Evolutionary conservation across 2,888 invertebrate species (phyloP), one percentile per base, ranked within the genome.

Genomic region (Cosmopolites sordidus): DNA sequence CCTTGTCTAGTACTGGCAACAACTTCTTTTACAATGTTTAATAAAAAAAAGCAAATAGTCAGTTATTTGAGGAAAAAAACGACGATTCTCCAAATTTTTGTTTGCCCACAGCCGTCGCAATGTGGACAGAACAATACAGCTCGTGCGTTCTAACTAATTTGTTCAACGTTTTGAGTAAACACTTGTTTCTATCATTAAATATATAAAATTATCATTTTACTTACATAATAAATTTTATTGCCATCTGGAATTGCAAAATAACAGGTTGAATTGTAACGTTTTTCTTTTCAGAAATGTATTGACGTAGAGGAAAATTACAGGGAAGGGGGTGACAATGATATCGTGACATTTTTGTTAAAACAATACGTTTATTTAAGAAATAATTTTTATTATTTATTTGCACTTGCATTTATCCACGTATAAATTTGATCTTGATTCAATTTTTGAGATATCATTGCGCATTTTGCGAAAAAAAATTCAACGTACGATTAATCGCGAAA

Each of bases 1-100:
- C 55, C 37, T 43, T 37, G 50, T 46, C 46, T 49, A 48, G 54
- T 45, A 48, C 41, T 54, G 46, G 50, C 46, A 58, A 62, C 59
- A 56, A 53, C 58, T 59, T 58, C 50, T 59, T 65, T 66, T 64
- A 66, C 63, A 62, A 65, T 64, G 65, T 66, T 66, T 65, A 65
- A 59, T 65, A 64, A 64, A 45, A 56, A 66, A 60, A 62, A 66
- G 62, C 64, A 66, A 65, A 65, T 60, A 65, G 45, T 41, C 12
- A 53, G 54, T 55, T 65, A 63, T 65, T 64, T 65, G 61, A 59
- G 58, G 52, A 62, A 64, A 33, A 22, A 56, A 62, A 63, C 58
- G 59, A 58, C 60, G 53, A 61, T 61, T 61, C 63, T 61, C 59
- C 58, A 60, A 63, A 64, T 57, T 59, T 52, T 41, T 65, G 56